Evolutionary conservation across 2,888 invertebrate genomes (phyloP), one percentile per base, ranked within the genome.

Genomic region (Agrilus mali): DNA sequence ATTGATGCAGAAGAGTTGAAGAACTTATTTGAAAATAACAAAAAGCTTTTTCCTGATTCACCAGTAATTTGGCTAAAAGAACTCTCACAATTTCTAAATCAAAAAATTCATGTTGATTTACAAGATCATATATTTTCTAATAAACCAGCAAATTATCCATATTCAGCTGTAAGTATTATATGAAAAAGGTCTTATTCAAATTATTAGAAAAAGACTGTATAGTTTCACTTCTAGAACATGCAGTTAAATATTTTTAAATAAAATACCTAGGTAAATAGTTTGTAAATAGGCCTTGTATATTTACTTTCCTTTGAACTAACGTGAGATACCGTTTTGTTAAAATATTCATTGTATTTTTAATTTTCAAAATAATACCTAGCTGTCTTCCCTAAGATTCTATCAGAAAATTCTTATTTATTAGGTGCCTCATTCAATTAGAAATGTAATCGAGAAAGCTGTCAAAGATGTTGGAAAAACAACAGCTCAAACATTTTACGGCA

Each of bases 41-140:
- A 79, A 61, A 56, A 71, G 3, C 71, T 76, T 45, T 85, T 79
- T 61, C 79, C 81, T 1, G 80, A 79, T 33, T 80, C 80, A n/a
- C 82, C 84, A 7, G 61, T 78, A 33, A 68, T 77, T 17, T 78
- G 85, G 83, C 58, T 86, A 20, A 81, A 82, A 58, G 81, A 81
- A 58, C 71, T 86, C 39, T 74, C 77, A 7, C 71, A 70, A 33
- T 80, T 72, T 61, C 64, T 82, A 35, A 82, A 81, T 57, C 68
- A 72, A 1, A 78, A 77, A 55, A 69, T 74, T 41, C 71, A 72
- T 40, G 68, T 78, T 15, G 80, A 80, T n/a, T 69, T 77, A 34
- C 74, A 74, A 41, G 80, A 81, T 55, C 74, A 76, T 1, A 70
- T 72, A 3, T 80, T 80, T 57, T 60, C 71, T 1, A 67, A 69